Base-by-base conservation (phyloP, 2,113 vertebrate genomes). In the Melanerpes formicivorus region DNA sequence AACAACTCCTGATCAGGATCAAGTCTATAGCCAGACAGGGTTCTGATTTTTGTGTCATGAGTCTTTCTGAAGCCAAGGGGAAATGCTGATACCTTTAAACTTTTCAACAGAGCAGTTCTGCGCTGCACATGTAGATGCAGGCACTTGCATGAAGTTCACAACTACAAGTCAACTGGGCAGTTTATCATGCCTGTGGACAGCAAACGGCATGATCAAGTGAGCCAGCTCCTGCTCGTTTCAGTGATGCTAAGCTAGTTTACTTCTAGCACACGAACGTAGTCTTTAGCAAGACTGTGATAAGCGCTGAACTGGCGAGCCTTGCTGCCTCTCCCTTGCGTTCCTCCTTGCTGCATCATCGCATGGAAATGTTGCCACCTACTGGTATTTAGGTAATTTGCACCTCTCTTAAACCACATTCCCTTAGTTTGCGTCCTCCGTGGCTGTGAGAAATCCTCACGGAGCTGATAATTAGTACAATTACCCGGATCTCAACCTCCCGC, bases 331-430 rank as follows among this genome's bases (percentile, higher is more conserved):
- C 18, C 0, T 1, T 7, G 70, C 71, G 23, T 3, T 10, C 55
- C 3, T 30, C 14, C 69, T 63, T 9, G 42, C 23, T 18, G 9
- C 3, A 6, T 9, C 67, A 80, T 30, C 69, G 0, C 4, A 48
- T 72, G 93, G 84, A 95, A 76, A 91, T 50, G 52, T 95, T 95
- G 95, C 94, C 94, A 96, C 25, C 96, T 96, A 65, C 87, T 42
- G 95, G 93, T 59, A 62, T 2, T 25, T 72, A 54, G 71, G 85
- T 90, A 80, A 56, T 26, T 34, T 65, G 30, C 65, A 27, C 17
- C 14, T 34, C 44, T 81, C 84, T 81, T 19, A 37, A 11, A 26
- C 12, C 30, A 1, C 64, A 7, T 32, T 14, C 8, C 50, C 55
- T 52, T 26, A 7, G 10, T n/a, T n/a, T 3, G 54, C 0, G 1